Base-by-base conservation (phyloP, 1,140 invertebrate genomes). In the Thaumatotibia leucotreta region DNA sequence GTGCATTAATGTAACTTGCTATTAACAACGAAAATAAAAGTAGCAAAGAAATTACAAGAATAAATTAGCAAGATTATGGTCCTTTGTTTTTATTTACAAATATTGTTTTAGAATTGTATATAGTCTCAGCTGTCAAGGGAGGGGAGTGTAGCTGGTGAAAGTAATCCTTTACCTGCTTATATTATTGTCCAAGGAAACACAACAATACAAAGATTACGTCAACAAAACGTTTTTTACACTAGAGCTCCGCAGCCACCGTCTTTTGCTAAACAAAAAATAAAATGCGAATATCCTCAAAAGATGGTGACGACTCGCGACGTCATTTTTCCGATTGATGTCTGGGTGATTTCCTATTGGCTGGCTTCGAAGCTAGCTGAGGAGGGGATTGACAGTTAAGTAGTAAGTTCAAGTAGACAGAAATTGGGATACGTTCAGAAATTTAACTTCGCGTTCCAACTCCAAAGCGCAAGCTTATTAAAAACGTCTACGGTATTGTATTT, bases 21-120 rank as follows among this genome's bases (percentile, higher is more conserved):
- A 58, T 17, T 24, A 22, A n/a, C 14, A 31, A 27, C n/a, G 29
- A 14, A 10, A 6, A 22, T 10, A 35, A 63, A 11, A 33, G 20
- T 20, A 23, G 35, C 2, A 23, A 63, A 31, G 5, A 1, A n/a
- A 39, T 62, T 32, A 33, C 32, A 35, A 9, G 22, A 11, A 27
- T 22, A n/a, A 11, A 8, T 35, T 63, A 23, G 24, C n/a, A 29
- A 22, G 52, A 58, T 58, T 58, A 58, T 14, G 23, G 23, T 58
- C 11, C 72, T 77, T 84, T 90, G 86, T 90, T 88, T 85, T 85
- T 89, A 89, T 89, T 89, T 89, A 89, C 87, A 88, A 89, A 84
- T 84, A 81, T 61, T 79, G 70, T 65, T 69, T 64, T 75, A 77
- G 65, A 54, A 52, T 54, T n/a, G 8, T 39, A n/a, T n/a, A n/a